Conservation (phyloP, 2,113 vertebrate genomes). For the Pica pica region DNA sequence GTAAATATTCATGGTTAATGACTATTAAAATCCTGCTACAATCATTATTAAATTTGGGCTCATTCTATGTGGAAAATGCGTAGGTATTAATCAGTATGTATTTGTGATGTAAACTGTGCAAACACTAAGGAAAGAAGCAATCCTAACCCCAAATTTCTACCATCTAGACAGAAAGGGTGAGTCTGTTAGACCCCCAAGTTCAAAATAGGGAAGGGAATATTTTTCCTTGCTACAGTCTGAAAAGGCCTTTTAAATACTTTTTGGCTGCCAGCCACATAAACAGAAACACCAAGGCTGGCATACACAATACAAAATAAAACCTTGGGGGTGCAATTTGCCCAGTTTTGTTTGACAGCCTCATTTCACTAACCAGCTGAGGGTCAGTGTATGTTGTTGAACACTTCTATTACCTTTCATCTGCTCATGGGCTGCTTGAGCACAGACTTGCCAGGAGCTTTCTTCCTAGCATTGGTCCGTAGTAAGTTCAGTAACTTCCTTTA, state of each 20-base stretch:
- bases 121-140: neutral
- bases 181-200: neutral
- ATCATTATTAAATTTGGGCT: neutral
- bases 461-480: neutral
- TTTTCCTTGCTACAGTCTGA: neutral
- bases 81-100: neutral
- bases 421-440: neutral
- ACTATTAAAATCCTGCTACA: conserved; percentile 5
- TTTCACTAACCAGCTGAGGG: neutral
- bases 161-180: neutral
- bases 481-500: neutral
- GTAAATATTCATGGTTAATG: neutral
- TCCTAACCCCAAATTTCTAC: neutral
- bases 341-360: neutral
- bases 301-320: neutral
- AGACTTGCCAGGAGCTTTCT: neutral
- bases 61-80: neutral
- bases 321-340: neutral
- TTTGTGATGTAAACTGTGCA: neutral
- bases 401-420: neutral
- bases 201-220: neutral
- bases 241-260: conserved; percentile 12
- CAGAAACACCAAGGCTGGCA: neutral
- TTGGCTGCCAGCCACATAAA: neutral
- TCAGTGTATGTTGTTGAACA: neutral